phyloP scores from a whole-genome alignment of 2,888 invertebrate species.

The Orthonychiurus folsomi region DNA sequence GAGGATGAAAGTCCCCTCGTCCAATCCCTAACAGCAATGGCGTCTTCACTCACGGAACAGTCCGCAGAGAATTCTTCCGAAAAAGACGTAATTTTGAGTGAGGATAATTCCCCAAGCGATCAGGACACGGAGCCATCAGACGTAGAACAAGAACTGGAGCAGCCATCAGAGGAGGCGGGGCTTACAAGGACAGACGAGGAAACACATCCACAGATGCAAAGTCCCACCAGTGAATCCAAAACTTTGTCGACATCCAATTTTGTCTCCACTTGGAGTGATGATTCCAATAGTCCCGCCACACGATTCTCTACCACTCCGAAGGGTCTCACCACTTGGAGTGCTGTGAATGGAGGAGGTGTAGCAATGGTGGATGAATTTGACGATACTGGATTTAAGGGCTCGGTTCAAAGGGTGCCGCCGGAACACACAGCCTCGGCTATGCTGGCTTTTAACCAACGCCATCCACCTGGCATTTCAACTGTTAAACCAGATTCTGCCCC shows the following conservation, averaged over 20 bases:
- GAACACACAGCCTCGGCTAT: slow-evolving; percentile 32
- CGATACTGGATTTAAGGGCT: slow-evolving; percentile 21
- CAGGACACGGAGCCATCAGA: slow-evolving; percentile 8
- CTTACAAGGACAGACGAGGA: slow-evolving; percentile 2
- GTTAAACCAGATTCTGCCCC: slow-evolving; percentile 24
- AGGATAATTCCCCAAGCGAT: neutral
- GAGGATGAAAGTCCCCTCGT: slow-evolving; percentile 29
- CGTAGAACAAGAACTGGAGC: slow-evolving; percentile 13
- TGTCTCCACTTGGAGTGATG: slow-evolving; percentile 17
- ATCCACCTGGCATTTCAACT: slow-evolving; percentile 12
- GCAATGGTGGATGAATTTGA: neutral
- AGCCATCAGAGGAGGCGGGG: slow-evolving; percentile 9
- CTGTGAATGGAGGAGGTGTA: slow-evolving; percentile 16
- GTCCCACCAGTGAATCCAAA: slow-evolving; percentile 8
- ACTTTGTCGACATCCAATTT: neutral
- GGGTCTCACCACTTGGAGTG: slow-evolving; percentile 40
- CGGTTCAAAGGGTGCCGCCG: slow-evolving; percentile 26
- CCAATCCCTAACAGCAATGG: slow-evolving; percentile 35
- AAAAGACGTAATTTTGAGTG: slow-evolving; percentile 33
- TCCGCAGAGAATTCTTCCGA: slow-evolving; percentile 36
- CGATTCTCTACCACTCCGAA: slow-evolving; percentile 36
- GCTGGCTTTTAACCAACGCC: slow-evolving; percentile 9
- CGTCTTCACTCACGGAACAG: slow-evolving; percentile 32
- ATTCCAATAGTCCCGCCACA: slow-evolving; percentile 16
- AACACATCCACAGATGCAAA: slow-evolving; percentile 11